Evolutionary conservation across 1,140 invertebrate genomes (phyloP), one percentile per base, ranked within the genome.

Genomic region (Drosophila elegans): DNA sequence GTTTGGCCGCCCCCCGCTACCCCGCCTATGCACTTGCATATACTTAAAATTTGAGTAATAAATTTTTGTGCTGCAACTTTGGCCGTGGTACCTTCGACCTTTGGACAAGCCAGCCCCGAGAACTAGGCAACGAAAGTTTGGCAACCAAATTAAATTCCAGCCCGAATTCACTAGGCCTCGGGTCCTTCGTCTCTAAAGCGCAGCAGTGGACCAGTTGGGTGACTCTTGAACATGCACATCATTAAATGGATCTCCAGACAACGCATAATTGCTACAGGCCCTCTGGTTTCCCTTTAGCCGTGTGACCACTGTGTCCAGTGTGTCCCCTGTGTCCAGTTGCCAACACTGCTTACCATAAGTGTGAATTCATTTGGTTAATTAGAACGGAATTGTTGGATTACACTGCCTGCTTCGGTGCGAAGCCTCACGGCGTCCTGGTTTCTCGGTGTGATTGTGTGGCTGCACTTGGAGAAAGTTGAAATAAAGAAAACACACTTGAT

Each of bases 301-400:
- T 16, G 29, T 25, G 5, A 46, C 27, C 34, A 41, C 16, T n/a
- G 48, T 29, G n/a, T 21, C n/a, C 49, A 10, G 16, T 21, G 16
- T 21, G 16, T 21, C 16, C 16, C 16, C 16, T 53, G 41, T 39
- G 48, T 60, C 34, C 52, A 41, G 59, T 57, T 55, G 25, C 56
- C 63, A 48, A 54, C 64, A 63, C 59, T 66, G 69, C 79, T 79
- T 76, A 74, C 75, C 67, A 77, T 69, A 83, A 77, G 84, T 88
- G 80, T 80, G 73, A 84, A 88, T 88, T 88, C 80, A 88, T 89
- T 89, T 88, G 84, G 84, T 84, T 88, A 88, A 88, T 88, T 84
- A 89, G 59, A 74, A 49, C 64, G 36, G 77, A 56, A 89, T 83
- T 88, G 77, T 68, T 64, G 67, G 76, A 80, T 79, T 76, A 76